A percentile compares a stretch with the other conserved stretches of the same genome.
These are phyloP conservation scores for Chironomus tepperi DNA, from an alignment of 1,140 invertebrate species.

Conservation along the genomic window DNA sequence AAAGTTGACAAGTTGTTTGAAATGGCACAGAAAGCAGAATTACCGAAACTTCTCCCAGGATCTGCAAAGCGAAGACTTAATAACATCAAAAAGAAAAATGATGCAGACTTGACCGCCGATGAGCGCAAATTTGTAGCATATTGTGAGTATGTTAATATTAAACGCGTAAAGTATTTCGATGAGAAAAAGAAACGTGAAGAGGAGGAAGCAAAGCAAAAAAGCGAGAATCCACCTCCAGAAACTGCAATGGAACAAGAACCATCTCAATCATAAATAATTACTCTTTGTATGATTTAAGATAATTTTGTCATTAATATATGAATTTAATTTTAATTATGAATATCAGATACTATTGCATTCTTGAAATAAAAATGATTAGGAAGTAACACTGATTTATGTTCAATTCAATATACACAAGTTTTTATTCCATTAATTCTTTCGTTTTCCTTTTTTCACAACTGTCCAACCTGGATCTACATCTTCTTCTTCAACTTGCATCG, in stretches of 20 bases:
- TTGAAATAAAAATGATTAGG: background rate
- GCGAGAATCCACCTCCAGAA: no score
- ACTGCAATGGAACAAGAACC: background rate
- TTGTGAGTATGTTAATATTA: background rate
- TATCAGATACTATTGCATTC: background rate
- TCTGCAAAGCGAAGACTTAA: background rate
- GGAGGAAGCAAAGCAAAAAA: background rate
- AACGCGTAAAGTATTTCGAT: background rate
- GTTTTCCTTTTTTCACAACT: slow-evolving; percentile 45
- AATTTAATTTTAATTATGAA: background rate
- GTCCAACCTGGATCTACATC: slow-evolving; percentile 51
- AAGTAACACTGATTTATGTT: background rate
- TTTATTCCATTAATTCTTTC: slow-evolving; percentile 26
- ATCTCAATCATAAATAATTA: background rate
- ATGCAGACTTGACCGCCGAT: background rate
- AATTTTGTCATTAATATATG: background rate
- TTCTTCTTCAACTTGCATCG: slow-evolving; percentile 39
- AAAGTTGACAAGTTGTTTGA: background rate
- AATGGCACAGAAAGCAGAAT: background rate
- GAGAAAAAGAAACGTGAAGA: background rate
- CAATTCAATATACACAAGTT: background rate
- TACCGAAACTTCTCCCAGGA: background rate
- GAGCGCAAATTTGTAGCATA: background rate
- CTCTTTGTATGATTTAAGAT: background rate
- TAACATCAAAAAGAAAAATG: background rate